These are phyloP conservation scores for rabbit (Oryctolagus cuniculus) DNA, from an alignment of 2,113 vertebrate genomes.

Conservation along the genomic window DNA sequence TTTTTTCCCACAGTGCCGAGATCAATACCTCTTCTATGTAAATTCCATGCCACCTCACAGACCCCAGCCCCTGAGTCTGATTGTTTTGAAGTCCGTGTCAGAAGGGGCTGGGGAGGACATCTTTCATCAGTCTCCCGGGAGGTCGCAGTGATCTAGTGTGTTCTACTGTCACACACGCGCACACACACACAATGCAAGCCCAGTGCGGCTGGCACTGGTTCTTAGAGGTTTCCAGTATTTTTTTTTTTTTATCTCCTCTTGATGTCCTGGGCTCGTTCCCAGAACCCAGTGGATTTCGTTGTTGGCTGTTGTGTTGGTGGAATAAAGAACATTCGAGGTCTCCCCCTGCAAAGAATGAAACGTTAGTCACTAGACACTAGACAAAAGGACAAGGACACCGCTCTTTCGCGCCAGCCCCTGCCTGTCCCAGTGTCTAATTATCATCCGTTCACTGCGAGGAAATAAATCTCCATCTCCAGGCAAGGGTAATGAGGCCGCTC, in stretches of 20 bases:
- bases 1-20: neutral
- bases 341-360: conserved; percentile 61
- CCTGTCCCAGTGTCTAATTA: conserved; percentile 57
- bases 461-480: conserved; percentile 60
- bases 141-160: neutral
- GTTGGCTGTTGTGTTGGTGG: conserved; percentile 60
- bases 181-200: neutral
- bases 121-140: conserved; percentile 14
- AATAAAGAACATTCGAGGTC: conserved; percentile 68
- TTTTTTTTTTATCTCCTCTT: conserved; percentile 66
- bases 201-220: conserved; percentile 53
- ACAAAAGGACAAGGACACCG: conserved; percentile 63
- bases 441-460: conserved; percentile 64
- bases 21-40: neutral
- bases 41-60: neutral
- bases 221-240: conserved; percentile 68
- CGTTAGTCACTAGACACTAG: conserved; percentile 64
- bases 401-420: conserved; percentile 44
- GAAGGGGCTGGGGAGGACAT: conserved; percentile 44
- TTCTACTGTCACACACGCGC: neutral
- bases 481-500: conserved; percentile 64
- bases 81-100: conserved; percentile 41
- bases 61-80: neutral
- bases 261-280: conserved; percentile 69
- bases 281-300: conserved; percentile 63